Evolutionary conservation across 2,113 vertebrate genomes (phyloP).

Genomic region (Nerophis lumbriciformis): DNA sequence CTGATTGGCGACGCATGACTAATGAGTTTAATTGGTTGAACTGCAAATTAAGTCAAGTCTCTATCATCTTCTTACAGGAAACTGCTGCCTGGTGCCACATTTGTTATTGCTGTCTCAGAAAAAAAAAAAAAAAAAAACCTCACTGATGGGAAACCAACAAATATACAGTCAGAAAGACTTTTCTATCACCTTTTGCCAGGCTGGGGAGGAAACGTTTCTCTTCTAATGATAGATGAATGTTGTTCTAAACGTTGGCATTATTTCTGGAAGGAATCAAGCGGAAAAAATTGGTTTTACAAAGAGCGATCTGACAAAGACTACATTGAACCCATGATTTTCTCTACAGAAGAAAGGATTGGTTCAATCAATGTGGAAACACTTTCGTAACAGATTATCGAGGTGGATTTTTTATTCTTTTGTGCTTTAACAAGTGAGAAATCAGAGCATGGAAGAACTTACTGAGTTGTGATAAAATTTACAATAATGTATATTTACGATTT

Average conservation of each 20-base stretch:
- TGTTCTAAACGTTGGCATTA: constrained; percentile 4
- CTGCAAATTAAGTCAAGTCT: constrained; percentile 23
- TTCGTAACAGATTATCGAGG: constrained; percentile 9
- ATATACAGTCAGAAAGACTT: constrained; percentile 13
- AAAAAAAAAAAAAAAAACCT: constrained; percentile 15
- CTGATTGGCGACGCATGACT: no score
- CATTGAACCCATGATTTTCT: constrained; percentile 23
- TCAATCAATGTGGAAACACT: constrained; percentile 30
- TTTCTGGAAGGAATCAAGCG: not conserved
- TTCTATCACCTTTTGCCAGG: constrained; percentile 43
- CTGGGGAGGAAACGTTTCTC: constrained; percentile 15
- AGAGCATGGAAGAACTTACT: constrained; percentile 11
- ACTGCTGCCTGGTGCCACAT: constrained; percentile 7
- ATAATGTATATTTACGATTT: not conserved
- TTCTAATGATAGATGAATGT: constrained; percentile 7
- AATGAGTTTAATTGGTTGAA: constrained; percentile 30
- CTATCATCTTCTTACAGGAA: constrained; percentile 39
- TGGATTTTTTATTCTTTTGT: constrained; percentile 46
- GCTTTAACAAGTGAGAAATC: constrained; percentile 15
- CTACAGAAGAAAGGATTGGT: constrained; percentile 11
- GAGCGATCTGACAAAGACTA: not conserved
- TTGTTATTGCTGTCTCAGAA: constrained; percentile 57
- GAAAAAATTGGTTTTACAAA: constrained; percentile 13
- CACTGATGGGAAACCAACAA: constrained; percentile 48
- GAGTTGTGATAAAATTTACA: not conserved